These are phyloP conservation scores for Hemistola chrysoprasaria DNA, from an alignment of 2,888 invertebrate species.

Conservation along the genomic window DNA sequence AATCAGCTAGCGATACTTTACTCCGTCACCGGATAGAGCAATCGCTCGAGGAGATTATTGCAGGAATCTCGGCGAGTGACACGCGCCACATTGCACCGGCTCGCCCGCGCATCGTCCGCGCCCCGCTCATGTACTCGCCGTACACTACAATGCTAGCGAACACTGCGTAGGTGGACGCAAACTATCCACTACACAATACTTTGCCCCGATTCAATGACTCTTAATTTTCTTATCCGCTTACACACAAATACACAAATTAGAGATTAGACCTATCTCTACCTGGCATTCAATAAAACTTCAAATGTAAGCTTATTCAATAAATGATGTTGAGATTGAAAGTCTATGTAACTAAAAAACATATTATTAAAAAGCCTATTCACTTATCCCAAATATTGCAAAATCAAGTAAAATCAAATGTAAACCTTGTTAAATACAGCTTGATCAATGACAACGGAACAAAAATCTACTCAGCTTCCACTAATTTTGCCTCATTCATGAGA, in stretches of 20 bases:
- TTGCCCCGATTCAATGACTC: constrained; percentile 40
- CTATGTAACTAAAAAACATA: too few species aligned
- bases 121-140: not conserved
- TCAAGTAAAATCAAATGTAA: too few species aligned
- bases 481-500: too few species aligned
- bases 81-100: constrained; percentile 45
- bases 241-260: constrained; percentile 38
- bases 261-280: constrained; percentile 31
- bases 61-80: constrained; percentile 64
- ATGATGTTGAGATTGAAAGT: too few species aligned
- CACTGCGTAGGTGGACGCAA: constrained; percentile 36
- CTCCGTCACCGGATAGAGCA: constrained; percentile 80
- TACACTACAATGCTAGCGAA: constrained; percentile 2
- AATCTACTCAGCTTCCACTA: too few species aligned
- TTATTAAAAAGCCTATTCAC: too few species aligned
- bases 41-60: constrained; percentile 70
- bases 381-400: too few species aligned
- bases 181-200: constrained; percentile 45
- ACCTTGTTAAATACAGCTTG: too few species aligned
- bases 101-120: constrained; percentile 14
- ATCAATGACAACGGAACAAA: too few species aligned
- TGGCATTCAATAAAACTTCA: constrained; percentile 18
- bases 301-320: not conserved
- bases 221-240: constrained; percentile 60
- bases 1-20: constrained; percentile 80